These are phyloP conservation scores for Danionella dracula DNA, from an alignment of 2,797 vertebrate genomes.

Conservation along the genomic window DNA sequence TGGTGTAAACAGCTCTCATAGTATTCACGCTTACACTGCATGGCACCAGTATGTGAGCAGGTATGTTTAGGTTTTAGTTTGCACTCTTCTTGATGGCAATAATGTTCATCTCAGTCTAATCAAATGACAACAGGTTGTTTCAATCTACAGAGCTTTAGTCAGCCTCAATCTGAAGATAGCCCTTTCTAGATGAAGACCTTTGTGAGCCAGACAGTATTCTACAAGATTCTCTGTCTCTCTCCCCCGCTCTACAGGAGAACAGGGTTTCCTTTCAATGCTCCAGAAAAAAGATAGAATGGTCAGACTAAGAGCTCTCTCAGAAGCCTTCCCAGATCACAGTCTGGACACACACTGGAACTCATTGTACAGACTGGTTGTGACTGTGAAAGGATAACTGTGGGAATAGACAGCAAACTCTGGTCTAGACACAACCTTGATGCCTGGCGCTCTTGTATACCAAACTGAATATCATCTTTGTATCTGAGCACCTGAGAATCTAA, in stretches of 20 bases:
- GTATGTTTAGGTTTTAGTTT: too few species aligned
- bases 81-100: not conserved
- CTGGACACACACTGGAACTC: constrained; percentile 51
- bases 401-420: constrained; percentile 40
- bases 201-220: constrained; percentile 2
- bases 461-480: not conserved
- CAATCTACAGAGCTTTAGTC: too few species aligned
- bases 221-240: not conserved
- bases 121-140: too few species aligned
- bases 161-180: not conserved
- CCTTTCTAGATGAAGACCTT: not conserved
- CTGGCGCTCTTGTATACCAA: constrained; percentile 27
- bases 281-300: constrained; percentile 36
- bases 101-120: too few species aligned
- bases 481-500: not conserved
- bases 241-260: constrained; percentile 36
- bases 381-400: constrained; percentile 54
- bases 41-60: too few species aligned
- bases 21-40: too few species aligned
- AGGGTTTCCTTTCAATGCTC: constrained; percentile 45
- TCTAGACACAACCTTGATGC: constrained; percentile 24
- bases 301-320: constrained; percentile 35
- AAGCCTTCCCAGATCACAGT: constrained; percentile 18
- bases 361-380: constrained; percentile 46
- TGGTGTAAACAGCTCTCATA: too few species aligned